A percentile compares a stretch with the other conserved stretches of the same genome.
Conservation (phyloP, 2,888 invertebrate genomes). For the Apotomis capreana region DNA sequence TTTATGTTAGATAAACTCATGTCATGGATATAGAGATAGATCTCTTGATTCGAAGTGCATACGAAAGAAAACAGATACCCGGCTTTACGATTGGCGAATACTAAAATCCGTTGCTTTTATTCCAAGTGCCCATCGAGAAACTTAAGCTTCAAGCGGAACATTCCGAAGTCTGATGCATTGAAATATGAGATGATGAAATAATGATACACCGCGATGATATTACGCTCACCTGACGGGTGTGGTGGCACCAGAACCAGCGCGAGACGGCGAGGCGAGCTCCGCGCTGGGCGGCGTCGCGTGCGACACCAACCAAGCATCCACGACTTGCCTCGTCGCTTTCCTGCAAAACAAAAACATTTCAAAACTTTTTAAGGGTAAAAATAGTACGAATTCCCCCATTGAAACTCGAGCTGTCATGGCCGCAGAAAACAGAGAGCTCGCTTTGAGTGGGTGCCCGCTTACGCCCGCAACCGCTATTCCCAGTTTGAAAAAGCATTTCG, state of each 20-base stretch:
- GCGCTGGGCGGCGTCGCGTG: constrained; percentile 91
- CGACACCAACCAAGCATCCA: constrained; percentile 96
- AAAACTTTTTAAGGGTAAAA: constrained; percentile 27
- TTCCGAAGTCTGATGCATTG: background rate
- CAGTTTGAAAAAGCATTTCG: constrained; percentile 13
- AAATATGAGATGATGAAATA: constrained; percentile 3
- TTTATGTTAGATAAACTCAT: no score
- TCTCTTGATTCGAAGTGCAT: no score
- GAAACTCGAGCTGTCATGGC: constrained; percentile 15
- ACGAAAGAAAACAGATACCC: background rate
- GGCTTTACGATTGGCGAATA: background rate
- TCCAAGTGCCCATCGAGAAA: no score
- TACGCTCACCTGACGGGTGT: constrained; percentile 92
- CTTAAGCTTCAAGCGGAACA: background rate
- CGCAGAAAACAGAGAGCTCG: constrained; percentile 23
- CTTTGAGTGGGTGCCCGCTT: constrained; percentile 18
- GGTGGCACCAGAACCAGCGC: constrained; percentile 93
- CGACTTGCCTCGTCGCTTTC: constrained; percentile 96
- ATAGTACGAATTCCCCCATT: constrained; percentile 25
- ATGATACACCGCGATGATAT: constrained; percentile 1
- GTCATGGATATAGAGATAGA: no score
- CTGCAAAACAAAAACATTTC: constrained; percentile 74
- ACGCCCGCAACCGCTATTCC: constrained; percentile 18
- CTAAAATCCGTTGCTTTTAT: no score
- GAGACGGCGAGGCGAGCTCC: constrained; percentile 84